Evolutionary conservation across 2,113 vertebrate species (phyloP), one percentile per base, ranked within the genome.

Genomic region (Toxostoma redivivum): DNA sequence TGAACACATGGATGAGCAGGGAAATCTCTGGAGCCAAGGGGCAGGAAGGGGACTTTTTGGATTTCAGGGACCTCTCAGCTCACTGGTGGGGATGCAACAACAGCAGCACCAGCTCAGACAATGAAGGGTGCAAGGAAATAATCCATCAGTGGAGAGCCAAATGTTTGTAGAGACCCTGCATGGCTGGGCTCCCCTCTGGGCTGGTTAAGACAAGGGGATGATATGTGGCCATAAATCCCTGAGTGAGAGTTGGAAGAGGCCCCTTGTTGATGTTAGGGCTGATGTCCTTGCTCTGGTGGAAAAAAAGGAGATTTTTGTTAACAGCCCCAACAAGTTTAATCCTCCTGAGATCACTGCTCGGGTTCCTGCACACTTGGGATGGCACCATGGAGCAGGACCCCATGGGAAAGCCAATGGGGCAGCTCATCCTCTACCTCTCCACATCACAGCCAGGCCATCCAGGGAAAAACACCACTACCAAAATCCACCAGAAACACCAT

Each of bases 371-470:
- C 1, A 1, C 48, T 5, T 3, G 2, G 28, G 38, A 44, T 30
- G 15, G 37, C 37, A n/a, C 12, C 42, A 21, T 6, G 35, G 35
- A 70, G 37, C 12, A 14, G 35, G 28, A 48, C 40, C 33, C 33
- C 12, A 3, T 0, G 2, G 61, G 20, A 67, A 4, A 62, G 7
- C 48, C 40, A 23, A 1, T 0, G 15, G 50, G 17, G 20, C 2
- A 5, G 30, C 62, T 86, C 7, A 3, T 45, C 28, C 38, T n/a
- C 25, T 31, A 10, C 25, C 30, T 45, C 83, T 65, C 30, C 19
- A 11, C 5, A 3, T 44, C 57, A n/a, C 69, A 45, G 37, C 24
- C 1, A 1, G 47, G n/a, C 28, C 60, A 48, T 12, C 27, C 60
- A 50, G 37, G 57, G n/a, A 62, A 62, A 82, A 79, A 37, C 3